phyloP scores from a whole-genome alignment of 2,113 vertebrate species.

The Pterocles gutturalis region DNA sequence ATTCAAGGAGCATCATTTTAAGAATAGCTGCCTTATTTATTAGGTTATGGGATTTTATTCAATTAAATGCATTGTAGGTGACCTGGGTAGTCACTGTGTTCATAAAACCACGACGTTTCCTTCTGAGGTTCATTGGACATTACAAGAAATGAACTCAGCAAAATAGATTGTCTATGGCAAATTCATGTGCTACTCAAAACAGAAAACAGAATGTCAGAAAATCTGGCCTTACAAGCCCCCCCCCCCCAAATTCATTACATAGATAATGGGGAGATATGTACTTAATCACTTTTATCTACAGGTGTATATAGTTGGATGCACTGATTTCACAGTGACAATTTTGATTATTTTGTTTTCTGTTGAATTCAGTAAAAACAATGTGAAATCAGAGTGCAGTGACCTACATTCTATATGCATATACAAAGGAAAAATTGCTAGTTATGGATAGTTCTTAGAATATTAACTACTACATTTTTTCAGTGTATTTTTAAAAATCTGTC shows the following conservation, averaged over 20 bases:
- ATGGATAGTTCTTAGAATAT: background rate
- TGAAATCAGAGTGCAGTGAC: background rate
- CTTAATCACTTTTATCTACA: background rate
- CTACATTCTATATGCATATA: background rate
- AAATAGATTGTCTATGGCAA: background rate
- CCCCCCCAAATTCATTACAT: background rate
- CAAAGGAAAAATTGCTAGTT: background rate
- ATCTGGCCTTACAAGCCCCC: background rate
- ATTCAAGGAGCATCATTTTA: background rate
- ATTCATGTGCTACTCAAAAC: background rate
- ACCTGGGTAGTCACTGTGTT: background rate
- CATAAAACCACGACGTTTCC: background rate
- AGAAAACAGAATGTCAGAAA: background rate
- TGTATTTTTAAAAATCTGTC: background rate
- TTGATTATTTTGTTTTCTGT: background rate
- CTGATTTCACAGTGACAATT: background rate
- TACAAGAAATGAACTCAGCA: background rate
- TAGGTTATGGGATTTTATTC: background rate
- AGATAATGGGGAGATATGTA: background rate
- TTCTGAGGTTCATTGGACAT: background rate
- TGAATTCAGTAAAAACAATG: background rate
- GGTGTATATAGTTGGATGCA: background rate
- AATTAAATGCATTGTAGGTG: background rate
- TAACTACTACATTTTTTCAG: background rate
- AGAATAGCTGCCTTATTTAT: background rate